A percentile compares a stretch with the other conserved stretches of the same genome.
These are phyloP conservation scores for Spea hammondii DNA, from an alignment of 2,797 vertebrate genomes.

Conservation along the genomic window DNA sequence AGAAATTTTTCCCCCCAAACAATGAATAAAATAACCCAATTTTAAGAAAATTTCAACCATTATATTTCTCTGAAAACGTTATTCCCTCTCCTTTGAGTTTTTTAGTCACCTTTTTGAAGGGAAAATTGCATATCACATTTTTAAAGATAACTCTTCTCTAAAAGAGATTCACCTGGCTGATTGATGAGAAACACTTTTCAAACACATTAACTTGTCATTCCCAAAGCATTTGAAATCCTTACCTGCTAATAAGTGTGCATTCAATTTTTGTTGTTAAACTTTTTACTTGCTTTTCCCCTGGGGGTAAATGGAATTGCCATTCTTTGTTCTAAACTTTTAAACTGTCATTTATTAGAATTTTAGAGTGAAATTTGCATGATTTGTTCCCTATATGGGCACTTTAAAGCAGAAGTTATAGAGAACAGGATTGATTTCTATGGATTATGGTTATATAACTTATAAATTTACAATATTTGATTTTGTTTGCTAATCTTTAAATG, in stretches of 20 bases:
- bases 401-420: too few relatives aligned
- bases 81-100: conserved; percentile 19
- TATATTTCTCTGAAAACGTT: conserved; percentile 3
- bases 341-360: conserved; percentile 56
- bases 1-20: not conserved
- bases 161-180: conserved; percentile 25
- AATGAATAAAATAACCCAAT: not conserved
- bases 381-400: not conserved
- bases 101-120: conserved; percentile 25
- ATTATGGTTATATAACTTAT: too few relatives aligned
- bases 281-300: not conserved
- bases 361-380: not conserved
- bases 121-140: conserved; percentile 33
- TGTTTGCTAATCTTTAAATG: too few relatives aligned
- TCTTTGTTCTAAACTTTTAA: not conserved
- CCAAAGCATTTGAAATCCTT: conserved; percentile 27
- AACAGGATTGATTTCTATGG: too few relatives aligned
- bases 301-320: not conserved
- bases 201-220: conserved; percentile 44
- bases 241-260: conserved; percentile 31
- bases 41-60: not conserved
- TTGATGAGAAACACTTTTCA: conserved; percentile 33
- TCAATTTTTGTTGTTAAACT: conserved; percentile 1
- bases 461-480: too few relatives aligned
- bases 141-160: conserved; percentile 19